phyloP scores from a whole-genome alignment of 2,888 invertebrate species.

The Brachycybe producta region DNA sequence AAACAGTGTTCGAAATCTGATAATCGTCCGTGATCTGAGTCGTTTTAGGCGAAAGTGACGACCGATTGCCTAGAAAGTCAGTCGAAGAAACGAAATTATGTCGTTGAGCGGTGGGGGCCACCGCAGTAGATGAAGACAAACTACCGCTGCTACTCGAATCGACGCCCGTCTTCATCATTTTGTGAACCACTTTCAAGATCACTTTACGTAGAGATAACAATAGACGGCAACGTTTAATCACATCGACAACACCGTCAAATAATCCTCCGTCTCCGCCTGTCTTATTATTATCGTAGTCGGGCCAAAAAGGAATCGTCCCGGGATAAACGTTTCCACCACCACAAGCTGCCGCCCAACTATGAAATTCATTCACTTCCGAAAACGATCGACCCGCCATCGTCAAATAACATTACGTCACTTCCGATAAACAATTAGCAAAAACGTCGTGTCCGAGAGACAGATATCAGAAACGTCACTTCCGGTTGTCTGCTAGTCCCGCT shows the following conservation, averaged over 20 bases:
- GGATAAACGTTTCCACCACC: too few relatives aligned
- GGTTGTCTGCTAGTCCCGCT: too few relatives aligned
- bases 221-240: neutral
- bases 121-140: too few relatives aligned
- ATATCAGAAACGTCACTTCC: too few relatives aligned
- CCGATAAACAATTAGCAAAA: too few relatives aligned
- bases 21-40: conserved; percentile 79
- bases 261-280: neutral
- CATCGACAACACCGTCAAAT: neutral
- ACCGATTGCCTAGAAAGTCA: conserved; percentile 19
- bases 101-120: too few relatives aligned
- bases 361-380: conserved; percentile 11
- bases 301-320: too few relatives aligned
- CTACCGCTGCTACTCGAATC: neutral
- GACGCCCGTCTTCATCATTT: conserved; percentile 10
- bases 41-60: conserved; percentile 44
- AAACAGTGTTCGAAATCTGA: conserved; percentile 77
- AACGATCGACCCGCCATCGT: conserved; percentile 5
- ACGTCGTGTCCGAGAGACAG: too few relatives aligned
- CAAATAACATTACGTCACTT: conserved; percentile 5
- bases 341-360: conserved; percentile 12
- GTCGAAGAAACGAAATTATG: too few relatives aligned
- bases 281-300: neutral
- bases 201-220: conserved; percentile 6
- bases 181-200: neutral